Base-by-base conservation (phyloP, 2,888 invertebrate genomes). In the Brenthis ino region DNA sequence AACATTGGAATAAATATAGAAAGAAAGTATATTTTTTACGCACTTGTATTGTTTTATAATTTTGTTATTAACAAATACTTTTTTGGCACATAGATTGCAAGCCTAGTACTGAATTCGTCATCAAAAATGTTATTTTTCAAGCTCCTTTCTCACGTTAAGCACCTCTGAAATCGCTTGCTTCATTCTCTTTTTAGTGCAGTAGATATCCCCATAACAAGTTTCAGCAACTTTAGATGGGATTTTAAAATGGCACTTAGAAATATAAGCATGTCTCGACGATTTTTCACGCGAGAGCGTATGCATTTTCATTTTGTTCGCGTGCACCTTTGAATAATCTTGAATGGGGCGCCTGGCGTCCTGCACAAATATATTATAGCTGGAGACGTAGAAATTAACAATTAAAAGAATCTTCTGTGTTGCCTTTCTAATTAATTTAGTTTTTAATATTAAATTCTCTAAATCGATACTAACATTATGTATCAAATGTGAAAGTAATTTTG, bases 211-310 rank as follows among this genome's bases (percentile, higher is more conserved):
- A 28, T 50, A 60, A 60, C 48, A 60, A 60, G 60, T 60, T 60
- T 50, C 60, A 60, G 50, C 60, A 16, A 3, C 48, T 50, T 60
- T 60, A 60, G 50, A 60, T 60, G 60, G 33, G 48, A 50, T 60
- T 60, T 60, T 60, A n/a, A 60, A 60, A 60, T 50, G 60, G 43
- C 63, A 53, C 53, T 63, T 63, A 37, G 37, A 43, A 54, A 63
- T 28, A 63, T 53, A 63, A 53, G 53, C 63, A 43, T 54, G 53
- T 63, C 53, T 63, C 54, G 63, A 37, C 63, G 53, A 63, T 63
- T 63, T 63, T 63, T 63, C 63, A 63, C 60, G 28, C 50, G 50
- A 28, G 16, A 60, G n/a, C 60, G 60, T 50, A 48, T 60, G 60
- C 60, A 60, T 60, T 16, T 60, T 50, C 50, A 60, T 60, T 50